Conservation (phyloP, 2,888 invertebrate genomes). For the Eupsilia transversa region DNA sequence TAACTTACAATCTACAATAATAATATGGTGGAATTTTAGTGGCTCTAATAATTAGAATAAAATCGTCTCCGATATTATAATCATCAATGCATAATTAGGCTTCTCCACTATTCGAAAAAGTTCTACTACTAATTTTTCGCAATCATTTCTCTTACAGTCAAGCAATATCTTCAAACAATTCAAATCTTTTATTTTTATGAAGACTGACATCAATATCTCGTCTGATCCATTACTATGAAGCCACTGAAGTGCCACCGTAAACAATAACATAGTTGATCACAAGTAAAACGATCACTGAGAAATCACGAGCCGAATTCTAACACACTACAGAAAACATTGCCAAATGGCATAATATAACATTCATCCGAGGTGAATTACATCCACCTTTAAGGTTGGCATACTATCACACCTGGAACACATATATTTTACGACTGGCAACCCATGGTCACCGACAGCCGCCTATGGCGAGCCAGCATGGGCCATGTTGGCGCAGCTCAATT, state of each 20-base stretch:
- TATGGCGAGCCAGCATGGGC: constrained; percentile 32
- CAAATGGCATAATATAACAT: constrained; percentile 47
- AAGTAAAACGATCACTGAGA: constrained; percentile 81
- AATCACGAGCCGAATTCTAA: constrained; percentile 74
- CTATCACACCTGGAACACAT: constrained; percentile 60
- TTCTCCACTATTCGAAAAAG: neutral
- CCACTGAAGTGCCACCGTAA: constrained; percentile 39
- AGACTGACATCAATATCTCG: neutral
- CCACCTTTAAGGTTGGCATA: constrained; percentile 58
- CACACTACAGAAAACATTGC: constrained; percentile 52
- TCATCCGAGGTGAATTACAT: constrained; percentile 45
- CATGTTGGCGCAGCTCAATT: constrained; percentile 9
- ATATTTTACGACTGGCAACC: constrained; percentile 48
- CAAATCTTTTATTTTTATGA: neutral
- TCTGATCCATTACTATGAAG: neutral
- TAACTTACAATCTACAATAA: constrained; percentile 60
- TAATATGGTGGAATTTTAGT: constrained; percentile 33
- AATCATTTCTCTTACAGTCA: neutral
- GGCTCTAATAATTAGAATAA: constrained; percentile 60
- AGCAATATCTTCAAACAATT: neutral
- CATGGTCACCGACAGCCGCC: constrained; percentile 20
- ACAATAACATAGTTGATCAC: constrained; percentile 72
- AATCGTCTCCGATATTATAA: constrained; percentile 13
- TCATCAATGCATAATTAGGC: neutral
- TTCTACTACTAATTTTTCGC: neutral